Conservation (phyloP, 2,888 invertebrate species). For the Punctoribates punctum region DNA sequence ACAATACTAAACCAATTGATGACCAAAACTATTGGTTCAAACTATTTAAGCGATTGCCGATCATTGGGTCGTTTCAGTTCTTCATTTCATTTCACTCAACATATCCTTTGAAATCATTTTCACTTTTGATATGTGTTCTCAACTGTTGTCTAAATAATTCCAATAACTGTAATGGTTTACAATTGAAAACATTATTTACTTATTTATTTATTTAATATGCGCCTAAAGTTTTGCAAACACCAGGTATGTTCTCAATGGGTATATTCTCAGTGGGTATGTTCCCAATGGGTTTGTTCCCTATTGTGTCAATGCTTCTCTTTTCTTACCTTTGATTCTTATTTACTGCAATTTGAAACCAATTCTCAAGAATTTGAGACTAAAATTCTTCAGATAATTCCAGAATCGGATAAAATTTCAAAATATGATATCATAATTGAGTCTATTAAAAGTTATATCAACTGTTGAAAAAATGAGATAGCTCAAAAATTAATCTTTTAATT, state of each 20-base stretch:
- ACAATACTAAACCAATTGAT: constrained; percentile 10
- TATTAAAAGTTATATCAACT: too few species aligned
- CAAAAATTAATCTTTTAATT: too few species aligned
- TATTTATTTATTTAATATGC: constrained; percentile 12
- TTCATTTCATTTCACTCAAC: background rate
- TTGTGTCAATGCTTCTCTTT: too few species aligned
- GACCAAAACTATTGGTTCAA: constrained; percentile 15
- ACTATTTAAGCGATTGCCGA: constrained; percentile 25
- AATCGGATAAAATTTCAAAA: too few species aligned
- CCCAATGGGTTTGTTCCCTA: background rate
- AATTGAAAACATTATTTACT: background rate
- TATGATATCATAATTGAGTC: too few species aligned
- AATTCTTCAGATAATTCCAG: too few species aligned
- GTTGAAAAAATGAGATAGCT: too few species aligned
- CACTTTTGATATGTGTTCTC: background rate
- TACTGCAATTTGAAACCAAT: too few species aligned
- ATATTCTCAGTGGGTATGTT: background rate
- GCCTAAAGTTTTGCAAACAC: background rate
- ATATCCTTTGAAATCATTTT: background rate
- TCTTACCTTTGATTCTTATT: too few species aligned
- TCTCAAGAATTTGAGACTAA: too few species aligned
- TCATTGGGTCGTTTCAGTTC: constrained; percentile 11
- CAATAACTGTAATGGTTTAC: background rate
- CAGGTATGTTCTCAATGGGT: background rate
- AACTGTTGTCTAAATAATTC: background rate